These are phyloP conservation scores for Hydrocynus forskahlii DNA, from an alignment of 2,797 vertebrate species.

Conservation along the genomic window DNA sequence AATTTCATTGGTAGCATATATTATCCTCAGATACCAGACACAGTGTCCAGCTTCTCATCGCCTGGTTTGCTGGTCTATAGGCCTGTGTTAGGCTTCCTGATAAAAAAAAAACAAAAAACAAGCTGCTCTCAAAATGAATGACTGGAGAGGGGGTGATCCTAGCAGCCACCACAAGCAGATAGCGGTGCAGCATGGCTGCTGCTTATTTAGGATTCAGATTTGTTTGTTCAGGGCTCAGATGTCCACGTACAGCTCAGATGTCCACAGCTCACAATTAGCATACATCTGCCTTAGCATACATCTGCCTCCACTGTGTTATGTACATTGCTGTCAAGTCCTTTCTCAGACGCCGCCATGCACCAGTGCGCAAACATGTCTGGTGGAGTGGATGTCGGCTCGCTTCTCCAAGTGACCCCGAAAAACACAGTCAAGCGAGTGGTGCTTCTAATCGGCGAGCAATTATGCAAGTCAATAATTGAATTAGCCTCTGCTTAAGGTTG, in stretches of 20 bases:
- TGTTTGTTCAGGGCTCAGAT: slow-evolving; percentile 56
- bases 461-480: slow-evolving; percentile 53
- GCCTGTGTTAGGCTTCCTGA: neutral
- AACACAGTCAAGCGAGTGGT: slow-evolving; percentile 45
- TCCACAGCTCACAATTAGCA: slow-evolving; percentile 69
- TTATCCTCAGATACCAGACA: neutral
- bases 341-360: slow-evolving; percentile 64
- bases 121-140: slow-evolving; percentile 35
- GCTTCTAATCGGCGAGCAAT: slow-evolving; percentile 50
- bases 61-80: neutral
- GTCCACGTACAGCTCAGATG: slow-evolving; percentile 41
- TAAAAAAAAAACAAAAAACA: slow-evolving; percentile 4
- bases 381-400: slow-evolving; percentile 43
- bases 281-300: slow-evolving; percentile 63
- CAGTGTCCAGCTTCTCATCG: neutral
- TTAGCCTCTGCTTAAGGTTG: slow-evolving; percentile 37
- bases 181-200: slow-evolving; percentile 29
- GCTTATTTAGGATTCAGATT: too few relatives aligned
- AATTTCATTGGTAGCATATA: slow-evolving; percentile 44
- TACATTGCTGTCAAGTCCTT: slow-evolving; percentile 63
- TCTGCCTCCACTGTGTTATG: slow-evolving; percentile 64
- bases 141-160: slow-evolving; percentile 32
- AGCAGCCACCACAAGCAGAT: slow-evolving; percentile 28
- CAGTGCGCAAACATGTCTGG: slow-evolving; percentile 66
- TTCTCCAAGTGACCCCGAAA: slow-evolving; percentile 42